Conservation (phyloP, 2,888 invertebrate species). For the Bombylius major region DNA sequence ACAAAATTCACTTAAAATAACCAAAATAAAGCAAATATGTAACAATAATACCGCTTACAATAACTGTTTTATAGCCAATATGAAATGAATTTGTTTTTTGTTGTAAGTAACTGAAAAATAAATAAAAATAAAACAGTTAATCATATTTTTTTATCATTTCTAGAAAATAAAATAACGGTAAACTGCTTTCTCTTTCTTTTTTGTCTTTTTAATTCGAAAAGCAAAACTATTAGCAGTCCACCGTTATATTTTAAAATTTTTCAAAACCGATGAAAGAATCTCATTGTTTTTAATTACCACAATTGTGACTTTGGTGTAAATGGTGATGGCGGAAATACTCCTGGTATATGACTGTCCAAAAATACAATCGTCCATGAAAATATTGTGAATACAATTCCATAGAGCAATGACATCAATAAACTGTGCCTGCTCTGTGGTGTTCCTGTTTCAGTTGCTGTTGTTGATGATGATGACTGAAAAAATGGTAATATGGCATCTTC, state of each 20-base stretch:
- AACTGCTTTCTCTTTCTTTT: too few species aligned
- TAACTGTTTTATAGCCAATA: constrained; percentile 39
- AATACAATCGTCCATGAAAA: constrained; percentile 48
- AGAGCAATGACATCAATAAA: constrained; percentile 24
- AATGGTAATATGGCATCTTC: neutral
- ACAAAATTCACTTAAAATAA: constrained; percentile 11
- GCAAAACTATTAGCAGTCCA: too few species aligned
- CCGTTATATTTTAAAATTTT: too few species aligned
- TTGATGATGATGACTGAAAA: neutral
- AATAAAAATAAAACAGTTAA: constrained; percentile 15
- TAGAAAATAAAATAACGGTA: too few species aligned
- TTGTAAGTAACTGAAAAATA: constrained; percentile 23
- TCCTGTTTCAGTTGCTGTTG: too few species aligned
- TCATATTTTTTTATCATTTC: too few species aligned
- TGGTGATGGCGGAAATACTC: constrained; percentile 45
- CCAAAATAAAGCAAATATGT: constrained; percentile 32
- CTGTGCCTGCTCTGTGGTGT: neutral
- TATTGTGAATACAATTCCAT: constrained; percentile 40
- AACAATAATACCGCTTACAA: constrained; percentile 38
- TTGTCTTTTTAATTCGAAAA: too few species aligned
- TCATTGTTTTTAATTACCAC: constrained; percentile 25
- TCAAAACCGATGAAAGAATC: too few species aligned
- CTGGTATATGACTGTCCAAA: constrained; percentile 47
- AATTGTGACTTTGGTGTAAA: constrained; percentile 40
- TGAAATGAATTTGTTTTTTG: constrained; percentile 30